Base-by-base conservation (phyloP, 2,888 invertebrate genomes). In the Apotomis capreana region DNA sequence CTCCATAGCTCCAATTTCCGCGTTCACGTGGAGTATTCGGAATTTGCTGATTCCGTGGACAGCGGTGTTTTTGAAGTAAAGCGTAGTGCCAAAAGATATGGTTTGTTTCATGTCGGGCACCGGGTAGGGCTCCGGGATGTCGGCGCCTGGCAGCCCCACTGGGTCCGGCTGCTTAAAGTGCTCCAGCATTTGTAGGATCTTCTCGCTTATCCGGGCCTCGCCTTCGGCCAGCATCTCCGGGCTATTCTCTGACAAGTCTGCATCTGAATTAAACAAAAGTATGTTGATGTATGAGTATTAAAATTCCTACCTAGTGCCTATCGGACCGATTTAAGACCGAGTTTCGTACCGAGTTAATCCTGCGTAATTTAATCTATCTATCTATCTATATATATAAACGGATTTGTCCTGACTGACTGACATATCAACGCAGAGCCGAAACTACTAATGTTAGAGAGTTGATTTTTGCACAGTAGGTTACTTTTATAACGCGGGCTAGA, bases 11-110 rank as follows among this genome's bases (percentile, higher is more conserved):
- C 72, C 68, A 52, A 72, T 72, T 68, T 97, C 96, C 0, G 95
- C 95, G 74, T 95, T 94, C 3, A 97, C 92, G 77, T 95, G 94
- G 40, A 95, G 92, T 57, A 98, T 95, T 49, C 96, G 94, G 84
- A 98, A 97, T 82, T 96, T 95, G 76, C 96, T 96, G 70, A 97
- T 89, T 1, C 97, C 98, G 79, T 96, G 94, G 0, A 97, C 94
- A 68, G 95, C 94, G 5, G 96, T 95, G 75, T 96, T 94, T 80
- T 94, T 95, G 87, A 98, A 96, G 78, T 94, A 92, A 85, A 98
- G 94, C 8, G 94, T 95, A 49, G 95, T 89, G 59, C 75, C 73
- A 77, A 96, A 92, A 5, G 95, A 95, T 78, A 95, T 94, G 61
- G 95, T 94, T 78, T 95, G 95, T 67, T 94, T 94, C 86, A 96